phyloP scores from a whole-genome alignment of 2,888 invertebrate species.

The Drosophila lutescens region DNA sequence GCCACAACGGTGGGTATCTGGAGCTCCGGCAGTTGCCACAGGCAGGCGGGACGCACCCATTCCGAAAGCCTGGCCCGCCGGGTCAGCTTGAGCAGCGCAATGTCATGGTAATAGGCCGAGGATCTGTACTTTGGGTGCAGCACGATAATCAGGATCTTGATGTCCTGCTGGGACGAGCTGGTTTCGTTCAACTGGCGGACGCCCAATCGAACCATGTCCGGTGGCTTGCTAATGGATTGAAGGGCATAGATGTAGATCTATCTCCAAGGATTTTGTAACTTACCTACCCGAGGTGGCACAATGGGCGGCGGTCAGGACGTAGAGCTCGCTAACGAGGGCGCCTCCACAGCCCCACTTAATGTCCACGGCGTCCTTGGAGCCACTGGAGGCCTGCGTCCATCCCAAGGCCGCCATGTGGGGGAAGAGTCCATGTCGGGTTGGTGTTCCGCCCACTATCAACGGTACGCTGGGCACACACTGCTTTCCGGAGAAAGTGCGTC shows the following conservation, averaged over 20 bases:
- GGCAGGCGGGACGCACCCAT: slow-evolving; percentile 82
- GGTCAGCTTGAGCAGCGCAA: slow-evolving; percentile 86
- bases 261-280: slow-evolving; percentile 25
- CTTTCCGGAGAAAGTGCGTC: slow-evolving; percentile 72
- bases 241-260: slow-evolving; percentile 3
- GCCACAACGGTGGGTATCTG: slow-evolving; percentile 73
- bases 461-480: slow-evolving; percentile 83
- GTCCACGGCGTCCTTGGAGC: slow-evolving; percentile 21
- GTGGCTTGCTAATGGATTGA: slow-evolving; percentile 83
- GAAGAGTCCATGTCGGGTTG: slow-evolving; percentile 85
- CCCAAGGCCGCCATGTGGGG: slow-evolving; percentile 86
- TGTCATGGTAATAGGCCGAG: slow-evolving; percentile 86
- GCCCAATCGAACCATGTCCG: slow-evolving; percentile 85
- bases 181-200: slow-evolving; percentile 85
- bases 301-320: slow-evolving; percentile 87
- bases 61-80: slow-evolving; percentile 70
- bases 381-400: slow-evolving; percentile 74
- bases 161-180: slow-evolving; percentile 83
- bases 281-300: slow-evolving; percentile 83
- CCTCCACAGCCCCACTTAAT: slow-evolving; percentile 83
- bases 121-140: slow-evolving; percentile 85
- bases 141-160: slow-evolving; percentile 83
- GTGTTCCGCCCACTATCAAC: slow-evolving; percentile 86
- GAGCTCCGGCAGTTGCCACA: slow-evolving; percentile 82
- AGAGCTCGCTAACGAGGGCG: slow-evolving; percentile 85